Conservation (phyloP, 1,140 invertebrate genomes). For the Orius insidiosus region DNA sequence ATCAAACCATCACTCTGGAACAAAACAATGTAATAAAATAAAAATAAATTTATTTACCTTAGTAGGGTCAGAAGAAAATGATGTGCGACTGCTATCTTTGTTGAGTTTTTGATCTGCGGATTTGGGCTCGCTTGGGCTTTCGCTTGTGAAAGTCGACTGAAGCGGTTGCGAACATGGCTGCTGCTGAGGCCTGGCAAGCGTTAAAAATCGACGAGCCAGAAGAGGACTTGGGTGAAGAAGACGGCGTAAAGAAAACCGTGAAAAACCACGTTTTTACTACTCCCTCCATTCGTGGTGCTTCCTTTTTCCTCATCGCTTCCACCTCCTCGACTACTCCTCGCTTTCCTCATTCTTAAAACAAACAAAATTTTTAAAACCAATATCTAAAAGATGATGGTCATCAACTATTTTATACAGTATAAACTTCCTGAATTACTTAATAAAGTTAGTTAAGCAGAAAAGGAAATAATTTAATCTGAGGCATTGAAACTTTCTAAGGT, state of each 20-base stretch:
- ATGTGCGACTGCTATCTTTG: neutral
- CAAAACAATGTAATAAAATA: slow-evolving; percentile 1
- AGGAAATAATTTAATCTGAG: too few relatives aligned
- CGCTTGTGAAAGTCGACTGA: slow-evolving; percentile 14
- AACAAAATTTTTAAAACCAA: too few relatives aligned
- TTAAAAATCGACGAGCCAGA: slow-evolving; percentile 27
- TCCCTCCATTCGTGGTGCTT: neutral
- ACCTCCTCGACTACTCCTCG: too few relatives aligned
- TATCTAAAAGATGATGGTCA: too few relatives aligned
- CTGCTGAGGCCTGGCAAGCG: slow-evolving; percentile 22
- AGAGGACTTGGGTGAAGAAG: slow-evolving; percentile 33
- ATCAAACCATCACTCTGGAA: slow-evolving; percentile 20
- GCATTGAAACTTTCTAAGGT: too few relatives aligned
- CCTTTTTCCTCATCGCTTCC: slow-evolving; percentile 6
- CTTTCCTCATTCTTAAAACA: too few relatives aligned
- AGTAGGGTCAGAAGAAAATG: neutral
- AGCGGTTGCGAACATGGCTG: slow-evolving; percentile 22
- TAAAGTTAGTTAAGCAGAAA: too few relatives aligned
- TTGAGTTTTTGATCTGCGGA: neutral
- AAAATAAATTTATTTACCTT: slow-evolving; percentile 3
- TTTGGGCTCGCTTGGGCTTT: slow-evolving; percentile 1
- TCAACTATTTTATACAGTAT: too few relatives aligned
- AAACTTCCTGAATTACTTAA: too few relatives aligned
- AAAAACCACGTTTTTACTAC: slow-evolving; percentile 17
- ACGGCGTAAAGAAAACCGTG: slow-evolving; percentile 32